Base-by-base conservation (phyloP, 2,113 vertebrate genomes). In the Albula goreensis region DNA sequence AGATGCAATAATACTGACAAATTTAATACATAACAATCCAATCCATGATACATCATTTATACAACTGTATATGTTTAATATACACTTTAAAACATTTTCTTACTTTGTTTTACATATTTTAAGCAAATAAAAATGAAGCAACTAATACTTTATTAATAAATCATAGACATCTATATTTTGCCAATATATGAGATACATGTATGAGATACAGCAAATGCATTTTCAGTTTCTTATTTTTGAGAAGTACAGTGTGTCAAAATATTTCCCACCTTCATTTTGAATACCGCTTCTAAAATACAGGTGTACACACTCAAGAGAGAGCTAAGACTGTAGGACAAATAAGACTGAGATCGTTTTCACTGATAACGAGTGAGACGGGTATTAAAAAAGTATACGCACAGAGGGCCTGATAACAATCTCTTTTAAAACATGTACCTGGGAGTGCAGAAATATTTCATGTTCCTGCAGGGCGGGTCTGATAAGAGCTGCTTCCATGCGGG, bases 361-460 rank as follows among this genome's bases (percentile, higher is more conserved):
- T 41, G 82, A 84, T 77, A 77, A 74, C 31, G 63, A 66, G 15
- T 22, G 19, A 31, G 31, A 66, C 1, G 51, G 2, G 70, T 50
- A 74, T 80, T 41, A 41, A 82, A 19, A 82, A 48, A 70, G 66
- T 41, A 79, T 53, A 51, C 56, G 85, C 86, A 81, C 83, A 81
- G 17, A 77, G 5, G 52, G 83, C 13, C 31, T 63, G 80, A 85
- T 85, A 87, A 51, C 19, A 51, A 87, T 87, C 83, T 17, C 17
- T 78, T 84, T 51, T 82, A 81, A 70, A 81, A 56, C 57, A 85
- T 52, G 50, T 82, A 80, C 78, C 83, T 82, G 49, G 57, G 78
- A 70, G 56, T 51, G 49, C 60, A 66, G 7, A 81, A 25, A 25
- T 57, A 70, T 50, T 63, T 22, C 60, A n/a, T 81, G 52, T 60